phyloP scores from a whole-genome alignment of 2,797 vertebrate species.

The Ptychobarbus kaznakovi region DNA sequence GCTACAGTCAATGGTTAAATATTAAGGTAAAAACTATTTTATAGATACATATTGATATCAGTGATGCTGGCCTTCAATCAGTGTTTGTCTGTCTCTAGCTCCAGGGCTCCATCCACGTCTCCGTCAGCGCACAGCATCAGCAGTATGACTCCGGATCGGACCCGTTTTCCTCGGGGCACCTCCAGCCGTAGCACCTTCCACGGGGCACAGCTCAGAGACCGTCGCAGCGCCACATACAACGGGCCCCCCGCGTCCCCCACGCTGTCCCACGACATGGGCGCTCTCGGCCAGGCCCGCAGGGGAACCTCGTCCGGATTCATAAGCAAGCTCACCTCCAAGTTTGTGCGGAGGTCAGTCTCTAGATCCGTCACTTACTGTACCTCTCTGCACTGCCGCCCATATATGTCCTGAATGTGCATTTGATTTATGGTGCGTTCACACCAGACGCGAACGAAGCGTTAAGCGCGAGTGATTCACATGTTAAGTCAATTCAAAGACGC shows the following conservation, averaged over 20 bases:
- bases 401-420: not conserved
- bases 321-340: conserved; percentile 98
- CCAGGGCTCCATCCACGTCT: conserved; percentile 89
- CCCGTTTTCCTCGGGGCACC: conserved; percentile 94
- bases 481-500: too few relatives aligned
- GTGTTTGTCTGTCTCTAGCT: conserved; percentile 69
- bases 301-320: conserved; percentile 96
- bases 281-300: conserved; percentile 88
- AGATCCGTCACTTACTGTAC: not conserved
- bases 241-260: conserved; percentile 94
- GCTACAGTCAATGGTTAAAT: too few relatives aligned
- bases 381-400: not conserved
- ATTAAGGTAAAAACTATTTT: too few relatives aligned
- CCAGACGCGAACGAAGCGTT: too few relatives aligned
- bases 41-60: too few relatives aligned
- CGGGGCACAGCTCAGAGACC: conserved; percentile 94
- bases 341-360: conserved; percentile 92
- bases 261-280: conserved; percentile 89
- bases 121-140: conserved; percentile 98
- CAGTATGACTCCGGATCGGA: conserved; percentile 83
- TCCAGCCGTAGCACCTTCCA: conserved; percentile 98
- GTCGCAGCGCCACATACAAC: conserved; percentile 94
- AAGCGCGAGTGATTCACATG: too few relatives aligned
- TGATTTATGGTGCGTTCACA: too few relatives aligned
- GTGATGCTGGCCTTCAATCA: too few relatives aligned